phyloP scores from a whole-genome alignment of 2,113 vertebrate species.

The Phylloscopus trochilus region DNA sequence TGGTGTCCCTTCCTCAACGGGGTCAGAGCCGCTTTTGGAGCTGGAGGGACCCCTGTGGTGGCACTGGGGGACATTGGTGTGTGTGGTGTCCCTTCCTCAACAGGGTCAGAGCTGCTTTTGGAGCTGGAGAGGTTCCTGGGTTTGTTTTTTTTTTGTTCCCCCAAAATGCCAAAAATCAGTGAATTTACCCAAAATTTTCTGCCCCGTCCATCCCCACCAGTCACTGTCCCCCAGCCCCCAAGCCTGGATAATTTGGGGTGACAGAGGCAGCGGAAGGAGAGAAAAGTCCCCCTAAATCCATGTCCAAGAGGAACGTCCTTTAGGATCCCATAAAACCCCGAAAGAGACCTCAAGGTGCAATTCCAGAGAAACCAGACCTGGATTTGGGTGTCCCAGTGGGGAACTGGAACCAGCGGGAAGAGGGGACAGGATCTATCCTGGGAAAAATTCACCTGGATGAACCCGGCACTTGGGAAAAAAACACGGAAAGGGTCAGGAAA shows the following conservation, averaged over 20 bases:
- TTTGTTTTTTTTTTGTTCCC: neutral
- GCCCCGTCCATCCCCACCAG: rapidly evolving
- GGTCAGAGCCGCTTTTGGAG: neutral
- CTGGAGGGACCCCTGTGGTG: rapidly evolving
- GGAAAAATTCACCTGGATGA: neutral
- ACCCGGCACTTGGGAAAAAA: neutral
- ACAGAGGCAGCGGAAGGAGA: neutral
- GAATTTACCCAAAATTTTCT: neutral
- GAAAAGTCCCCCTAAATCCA: neutral
- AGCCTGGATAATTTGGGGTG: neutral
- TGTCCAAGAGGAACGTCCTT: rapidly evolving
- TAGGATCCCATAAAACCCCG: neutral
- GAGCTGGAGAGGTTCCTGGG: rapidly evolving
- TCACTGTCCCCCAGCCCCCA: too few relatives aligned
- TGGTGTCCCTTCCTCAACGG: rapidly evolving
- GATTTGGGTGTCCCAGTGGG: neutral
- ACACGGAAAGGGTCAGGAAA: rapidly evolving
- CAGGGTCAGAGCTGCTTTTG: rapidly evolving
- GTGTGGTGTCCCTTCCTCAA: rapidly evolving
- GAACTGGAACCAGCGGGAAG: rapidly evolving
- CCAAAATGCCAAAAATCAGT: rapidly evolving
- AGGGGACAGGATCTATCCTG: rapidly evolving
- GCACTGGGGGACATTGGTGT: rapidly evolving
- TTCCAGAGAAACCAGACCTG: neutral
- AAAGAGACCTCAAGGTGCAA: too few relatives aligned